Evolutionary conservation across 2,888 invertebrate genomes (phyloP), one percentile per base, ranked within the genome.

Genomic region (Ophion obscuratus): DNA sequence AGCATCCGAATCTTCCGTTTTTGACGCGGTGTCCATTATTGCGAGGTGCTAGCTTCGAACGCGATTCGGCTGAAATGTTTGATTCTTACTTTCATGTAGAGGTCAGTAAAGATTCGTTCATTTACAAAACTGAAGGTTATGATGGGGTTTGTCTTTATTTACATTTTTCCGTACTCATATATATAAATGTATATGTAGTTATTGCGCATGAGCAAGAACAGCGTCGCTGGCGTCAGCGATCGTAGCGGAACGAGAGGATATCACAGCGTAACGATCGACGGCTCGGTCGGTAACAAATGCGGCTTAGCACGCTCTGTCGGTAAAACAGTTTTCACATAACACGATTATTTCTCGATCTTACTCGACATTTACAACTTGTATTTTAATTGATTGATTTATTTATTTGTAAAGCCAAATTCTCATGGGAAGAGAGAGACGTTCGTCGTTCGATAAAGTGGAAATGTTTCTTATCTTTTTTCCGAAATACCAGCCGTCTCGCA

Each of bases 11-110:
- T 86, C 86, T 66, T 86, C 86, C 20, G 40, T 59, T 61, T 84
- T 83, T 11, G 66, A 4, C 3, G 53, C 68, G 27, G 53, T 84
- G 11, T 86, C 86, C 86, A 86, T 86, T 2, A 79, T 86, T 10
- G 7, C 57, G 20, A 47, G 4, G 3, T 62, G n/a, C n/a, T 44
- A 31, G 57, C 4, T 44, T 6, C 6, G 10, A 61, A 62, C 53
- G 20, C 24, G 40, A n/a, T 44, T 74, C 36, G 10, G 66, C 27
- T 64, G 6, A 24, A 24, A 75, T 10, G 64, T 64, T 64, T 9
- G 17, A 53, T 5, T 5, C 17, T 53, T 14, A 53, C 11, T 20
- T 67, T 20, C n/a, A 24, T 24, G 6, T 20, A 17, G 17, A 53
- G 3, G 5, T 17, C 17, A 5, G 5, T 3, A 53, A 53, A 2